Evolutionary conservation across 2,113 vertebrate genomes (phyloP).

Genomic region (Mixornis gularis): DNA sequence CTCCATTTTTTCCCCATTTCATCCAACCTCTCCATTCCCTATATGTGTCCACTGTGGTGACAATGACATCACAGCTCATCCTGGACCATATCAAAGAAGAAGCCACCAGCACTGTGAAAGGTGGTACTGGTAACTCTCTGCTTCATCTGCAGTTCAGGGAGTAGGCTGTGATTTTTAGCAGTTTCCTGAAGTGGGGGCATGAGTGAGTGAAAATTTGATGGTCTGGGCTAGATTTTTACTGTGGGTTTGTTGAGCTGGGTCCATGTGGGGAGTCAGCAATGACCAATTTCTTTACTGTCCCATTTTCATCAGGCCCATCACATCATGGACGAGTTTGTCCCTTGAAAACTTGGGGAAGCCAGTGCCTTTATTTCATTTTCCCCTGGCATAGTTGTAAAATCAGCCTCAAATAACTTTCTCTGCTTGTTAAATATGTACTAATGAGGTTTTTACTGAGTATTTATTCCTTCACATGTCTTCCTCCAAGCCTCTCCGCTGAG

Average conservation of each 20-base stretch:
- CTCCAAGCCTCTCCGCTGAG: neutral
- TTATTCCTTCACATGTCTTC: neutral
- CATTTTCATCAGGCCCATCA: neutral
- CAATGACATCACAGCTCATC: neutral
- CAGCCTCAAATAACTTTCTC: neutral
- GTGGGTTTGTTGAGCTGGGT: neutral
- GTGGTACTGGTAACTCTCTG: neutral
- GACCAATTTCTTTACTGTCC: neutral
- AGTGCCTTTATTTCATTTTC: neutral
- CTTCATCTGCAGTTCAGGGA: neutral
- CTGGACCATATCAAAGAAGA: neutral
- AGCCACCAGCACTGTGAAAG: neutral
- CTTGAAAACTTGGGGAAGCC: neutral
- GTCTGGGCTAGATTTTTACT: neutral
- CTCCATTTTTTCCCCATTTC: neutral
- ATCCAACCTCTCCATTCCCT: neutral
- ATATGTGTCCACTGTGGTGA: neutral
- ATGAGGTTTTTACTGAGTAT: neutral
- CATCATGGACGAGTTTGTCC: neutral
- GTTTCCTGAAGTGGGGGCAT: neutral
- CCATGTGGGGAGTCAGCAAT: neutral
- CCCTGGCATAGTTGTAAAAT: neutral
- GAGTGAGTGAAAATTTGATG: neutral
- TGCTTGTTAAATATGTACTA: neutral
- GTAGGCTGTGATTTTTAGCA: neutral